These are phyloP conservation scores for Chionodraco myersi DNA, from an alignment of 2,113 vertebrate species.

Conservation along the genomic window DNA sequence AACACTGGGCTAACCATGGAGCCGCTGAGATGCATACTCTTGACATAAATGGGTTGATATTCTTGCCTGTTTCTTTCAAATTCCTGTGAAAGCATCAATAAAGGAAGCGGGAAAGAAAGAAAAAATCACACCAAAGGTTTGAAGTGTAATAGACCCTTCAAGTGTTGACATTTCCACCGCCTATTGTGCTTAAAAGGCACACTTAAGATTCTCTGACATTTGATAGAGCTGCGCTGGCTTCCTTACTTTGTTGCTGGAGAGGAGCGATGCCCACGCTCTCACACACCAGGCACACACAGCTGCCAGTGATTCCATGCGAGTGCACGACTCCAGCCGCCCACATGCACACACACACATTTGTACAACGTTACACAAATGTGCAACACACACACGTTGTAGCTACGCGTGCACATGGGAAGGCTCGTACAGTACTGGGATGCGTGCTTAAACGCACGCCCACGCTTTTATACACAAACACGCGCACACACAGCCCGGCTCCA, in stretches of 20 bases:
- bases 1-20: constrained; percentile 46
- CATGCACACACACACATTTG: neutral
- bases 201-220: constrained; percentile 81
- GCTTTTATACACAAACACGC: neutral
- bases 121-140: constrained; percentile 61
- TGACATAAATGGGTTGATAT: constrained; percentile 69
- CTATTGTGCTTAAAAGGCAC: constrained; percentile 80
- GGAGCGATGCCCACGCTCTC: constrained; percentile 60
- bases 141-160: constrained; percentile 79
- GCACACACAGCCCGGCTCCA: constrained; percentile 6
- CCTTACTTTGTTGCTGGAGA: constrained; percentile 62
- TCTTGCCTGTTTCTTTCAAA: constrained; percentile 61
- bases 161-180: constrained; percentile 81
- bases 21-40: constrained; percentile 18
- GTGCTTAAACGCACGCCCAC: constrained; percentile 24
- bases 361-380: neutral
- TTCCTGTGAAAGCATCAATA: constrained; percentile 68
- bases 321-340: constrained; percentile 47
- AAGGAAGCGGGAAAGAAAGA: constrained; percentile 39
- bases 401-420: constrained; percentile 4
- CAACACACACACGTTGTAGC: neutral
- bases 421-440: neutral
- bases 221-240: constrained; percentile 72
- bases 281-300: constrained; percentile 43
- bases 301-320: constrained; percentile 51